A percentile compares a stretch with the other conserved stretches of the same genome.
Conservation (phyloP, 2,797 vertebrate genomes). For the Phyllotis vaccarum region DNA sequence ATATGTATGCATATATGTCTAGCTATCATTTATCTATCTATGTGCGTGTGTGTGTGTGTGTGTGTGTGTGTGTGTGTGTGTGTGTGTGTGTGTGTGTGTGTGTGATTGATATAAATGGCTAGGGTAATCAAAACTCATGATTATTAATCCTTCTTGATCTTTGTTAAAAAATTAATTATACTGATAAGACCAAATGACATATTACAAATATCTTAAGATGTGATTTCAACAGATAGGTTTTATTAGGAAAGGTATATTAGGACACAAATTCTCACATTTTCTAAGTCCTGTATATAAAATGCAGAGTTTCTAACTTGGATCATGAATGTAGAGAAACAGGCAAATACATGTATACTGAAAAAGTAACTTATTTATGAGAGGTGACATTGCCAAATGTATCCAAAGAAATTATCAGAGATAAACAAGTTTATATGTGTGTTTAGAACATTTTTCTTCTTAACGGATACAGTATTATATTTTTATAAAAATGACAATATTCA, state of each 20-base stretch:
- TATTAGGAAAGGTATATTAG: slow-evolving; percentile 36
- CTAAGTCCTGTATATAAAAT: not conserved
- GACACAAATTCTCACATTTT: not conserved
- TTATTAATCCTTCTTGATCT: not conserved
- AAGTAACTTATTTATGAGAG: slow-evolving; percentile 22
- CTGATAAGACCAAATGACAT: not conserved
- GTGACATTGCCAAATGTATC: not conserved
- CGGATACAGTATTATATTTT: not conserved
- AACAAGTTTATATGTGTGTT: not conserved
- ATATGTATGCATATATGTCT: not conserved
- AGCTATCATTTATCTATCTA: not conserved
- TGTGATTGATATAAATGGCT: not conserved
- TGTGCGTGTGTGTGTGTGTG: no score
- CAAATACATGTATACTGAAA: slow-evolving; percentile 17
- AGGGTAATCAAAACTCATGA: not conserved
- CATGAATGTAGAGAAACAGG: not conserved
- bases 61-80: no score
- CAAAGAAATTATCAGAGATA: not conserved
- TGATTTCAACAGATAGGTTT: not conserved
- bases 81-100: no score
- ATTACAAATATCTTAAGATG: not conserved
- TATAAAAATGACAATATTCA: slow-evolving; percentile 3
- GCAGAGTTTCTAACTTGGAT: not conserved
- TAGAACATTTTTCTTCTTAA: not conserved
- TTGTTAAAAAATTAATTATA: not conserved